Evolutionary conservation across 1,140 invertebrate genomes (phyloP).

Genomic region (Zaprionus gabonicus): DNA sequence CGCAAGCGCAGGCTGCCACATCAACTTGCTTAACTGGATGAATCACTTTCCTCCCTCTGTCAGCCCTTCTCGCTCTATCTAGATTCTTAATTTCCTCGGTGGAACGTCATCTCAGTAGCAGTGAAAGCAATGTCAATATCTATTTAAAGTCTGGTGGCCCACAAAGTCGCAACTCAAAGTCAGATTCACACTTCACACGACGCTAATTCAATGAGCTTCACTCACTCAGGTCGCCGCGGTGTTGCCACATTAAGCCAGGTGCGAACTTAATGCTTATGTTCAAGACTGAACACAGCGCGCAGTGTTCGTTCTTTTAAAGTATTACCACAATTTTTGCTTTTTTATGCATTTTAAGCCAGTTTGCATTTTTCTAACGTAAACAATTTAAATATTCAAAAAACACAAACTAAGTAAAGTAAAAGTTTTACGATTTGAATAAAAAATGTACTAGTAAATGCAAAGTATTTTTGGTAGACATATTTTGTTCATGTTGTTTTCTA

Average conservation of each 20-base stretch:
- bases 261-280: conserved; percentile 12
- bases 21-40: conserved; percentile 21
- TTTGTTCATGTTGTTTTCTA: not conserved
- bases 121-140: conserved; percentile 73
- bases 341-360: too few relatives aligned
- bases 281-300: not conserved
- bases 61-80: not conserved
- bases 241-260: conserved; percentile 18
- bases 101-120: conserved; percentile 28
- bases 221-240: not conserved
- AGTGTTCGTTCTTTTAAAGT: not conserved
- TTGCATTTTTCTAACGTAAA: too few relatives aligned
- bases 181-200: conserved; percentile 47
- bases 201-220: conserved; percentile 57
- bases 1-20: conserved; percentile 34
- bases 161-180: conserved; percentile 37
- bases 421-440: too few relatives aligned
- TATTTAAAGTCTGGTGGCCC: conserved; percentile 53
- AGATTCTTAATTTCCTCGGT: conserved; percentile 3
- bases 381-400: too few relatives aligned
- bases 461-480: too few relatives aligned
- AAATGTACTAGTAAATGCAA: too few relatives aligned
- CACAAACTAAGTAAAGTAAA: too few relatives aligned
- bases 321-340: too few relatives aligned
- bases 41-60: not conserved